Evolutionary conservation across 2,113 vertebrate genomes (phyloP), one percentile per base, ranked within the genome.

Genomic region (Conger conger): DNA sequence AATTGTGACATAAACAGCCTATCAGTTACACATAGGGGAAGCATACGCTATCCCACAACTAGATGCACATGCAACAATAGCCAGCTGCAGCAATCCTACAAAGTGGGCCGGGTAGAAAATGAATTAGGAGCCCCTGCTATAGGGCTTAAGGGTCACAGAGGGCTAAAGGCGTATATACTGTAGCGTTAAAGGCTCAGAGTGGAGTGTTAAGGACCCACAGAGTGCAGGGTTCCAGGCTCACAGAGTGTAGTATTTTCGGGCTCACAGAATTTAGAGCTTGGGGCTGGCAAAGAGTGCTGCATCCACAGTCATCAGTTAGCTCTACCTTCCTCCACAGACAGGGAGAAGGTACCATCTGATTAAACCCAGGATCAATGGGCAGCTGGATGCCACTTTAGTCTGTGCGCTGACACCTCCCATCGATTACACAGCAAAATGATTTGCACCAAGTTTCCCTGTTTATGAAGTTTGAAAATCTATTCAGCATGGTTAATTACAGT

Each of bases 351-450:
- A 13, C 1, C n/a, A 11, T 73, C 68, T 73, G 27, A 73, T 73
- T 73, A 73, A 73, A 33, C 1, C n/a, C 27, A 33, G 68, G 68
- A 33, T 73, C n/a, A 33, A 73, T 73, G n/a, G n/a, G 68, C 30
- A 15, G 68, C 11, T 33, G n/a, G n/a, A 15, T 13, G 27, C 68
- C n/a, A 9, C 68, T n/a, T 73, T 27, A 73, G 68, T n/a, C 60
- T n/a, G n/a, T 30, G n/a, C 68, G 6, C 27, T 33, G n/a, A 73
- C 68, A 73, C n/a, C n/a, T 73, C 68, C 27, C 27, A 73, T 73
- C 68, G 68, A 73, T 73, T 73, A 33, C 68, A 33, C 68, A 73
- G n/a, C 68, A 73, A 73, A 73, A 73, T 23, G 68, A 73, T 73
- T 73, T 73, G 68, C 68, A 73, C 68, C 68, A 17, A 73, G 68